Conservation (phyloP, 1,140 invertebrate genomes). For the Hermatobates lingyangjiaoensis region DNA sequence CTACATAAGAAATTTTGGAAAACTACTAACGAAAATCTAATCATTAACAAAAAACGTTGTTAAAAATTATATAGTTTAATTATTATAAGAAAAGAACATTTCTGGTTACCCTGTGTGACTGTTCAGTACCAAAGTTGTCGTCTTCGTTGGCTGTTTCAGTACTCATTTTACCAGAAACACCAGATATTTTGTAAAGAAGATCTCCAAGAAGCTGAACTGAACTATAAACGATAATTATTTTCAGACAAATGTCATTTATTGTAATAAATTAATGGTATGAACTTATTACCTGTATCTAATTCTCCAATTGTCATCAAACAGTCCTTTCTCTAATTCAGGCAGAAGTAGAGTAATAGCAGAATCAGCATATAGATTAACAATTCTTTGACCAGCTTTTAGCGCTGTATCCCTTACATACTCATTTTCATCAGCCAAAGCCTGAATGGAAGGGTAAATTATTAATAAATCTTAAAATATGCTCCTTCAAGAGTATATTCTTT, state of each 20-base stretch:
- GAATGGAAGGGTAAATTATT: conserved; percentile 9
- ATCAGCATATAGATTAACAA: conserved; percentile 91
- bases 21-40: background rate
- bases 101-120: conserved; percentile 48
- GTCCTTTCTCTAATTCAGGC: conserved; percentile 80
- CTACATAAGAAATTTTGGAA: too few species aligned
- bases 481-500: background rate
- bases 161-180: conserved; percentile 96
- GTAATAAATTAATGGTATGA: background rate
- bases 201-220: conserved; percentile 94
- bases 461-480: background rate
- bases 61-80: background rate
- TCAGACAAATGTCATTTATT: background rate
- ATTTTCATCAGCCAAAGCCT: conserved; percentile 93
- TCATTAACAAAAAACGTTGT: background rate
- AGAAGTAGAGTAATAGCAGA: conserved; percentile 83
- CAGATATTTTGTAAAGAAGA: conserved; percentile 88
- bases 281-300: conserved; percentile 59
- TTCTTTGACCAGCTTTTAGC: conserved; percentile 85
- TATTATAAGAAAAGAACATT: conserved; percentile 3
- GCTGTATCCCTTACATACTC: conserved; percentile 97
- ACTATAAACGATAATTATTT: conserved; percentile 28
- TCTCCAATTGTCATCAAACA: conserved; percentile 96
- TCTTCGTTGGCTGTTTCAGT: conserved; percentile 95
- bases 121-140: conserved; percentile 97